Conservation (phyloP, 2,888 invertebrate genomes). For the Sphaerophoria taeniata region DNA sequence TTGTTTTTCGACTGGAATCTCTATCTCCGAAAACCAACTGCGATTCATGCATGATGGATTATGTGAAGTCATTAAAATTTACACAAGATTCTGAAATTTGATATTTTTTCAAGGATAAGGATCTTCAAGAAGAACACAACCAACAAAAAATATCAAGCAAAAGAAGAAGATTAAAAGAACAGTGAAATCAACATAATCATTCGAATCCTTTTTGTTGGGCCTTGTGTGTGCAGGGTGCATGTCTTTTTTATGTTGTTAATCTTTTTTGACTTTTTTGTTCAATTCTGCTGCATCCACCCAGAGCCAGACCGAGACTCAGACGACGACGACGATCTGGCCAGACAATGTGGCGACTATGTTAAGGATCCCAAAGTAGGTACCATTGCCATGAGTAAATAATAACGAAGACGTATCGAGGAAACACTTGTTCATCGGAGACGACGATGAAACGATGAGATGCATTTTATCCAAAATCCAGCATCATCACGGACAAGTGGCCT, state of each 20-base stretch:
- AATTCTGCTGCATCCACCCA: constrained; percentile 25
- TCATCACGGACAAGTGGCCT: constrained; percentile 69
- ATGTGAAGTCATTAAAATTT: constrained; percentile 73
- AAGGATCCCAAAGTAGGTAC: constrained; percentile 49
- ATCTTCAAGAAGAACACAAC: constrained; percentile 15
- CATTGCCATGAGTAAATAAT: background rate
- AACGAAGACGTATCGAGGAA: constrained; percentile 1
- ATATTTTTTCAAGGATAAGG: constrained; percentile 61
- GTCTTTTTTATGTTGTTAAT: constrained; percentile 45
- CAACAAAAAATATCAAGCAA: background rate
- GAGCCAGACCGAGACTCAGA: too few species aligned
- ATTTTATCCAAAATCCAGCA: constrained; percentile 67
- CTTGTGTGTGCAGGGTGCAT: constrained; percentile 23
- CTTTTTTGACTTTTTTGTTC: constrained; percentile 25
- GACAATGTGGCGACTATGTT: constrained; percentile 70
- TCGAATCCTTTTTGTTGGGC: constrained; percentile 56
- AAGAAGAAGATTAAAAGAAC: constrained; percentile 46
- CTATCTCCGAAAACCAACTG: constrained; percentile 27
- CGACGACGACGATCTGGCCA: constrained; percentile 53
- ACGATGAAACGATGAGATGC: constrained; percentile 28
- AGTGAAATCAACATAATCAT: constrained; percentile 39
- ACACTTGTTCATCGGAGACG: constrained; percentile 59
- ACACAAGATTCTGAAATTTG: constrained; percentile 73
- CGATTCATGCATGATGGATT: constrained; percentile 70
- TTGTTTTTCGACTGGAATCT: background rate